Evolutionary conservation across 1,140 invertebrate genomes (phyloP).

Genomic region (honey bee (Apis mellifera)): DNA sequence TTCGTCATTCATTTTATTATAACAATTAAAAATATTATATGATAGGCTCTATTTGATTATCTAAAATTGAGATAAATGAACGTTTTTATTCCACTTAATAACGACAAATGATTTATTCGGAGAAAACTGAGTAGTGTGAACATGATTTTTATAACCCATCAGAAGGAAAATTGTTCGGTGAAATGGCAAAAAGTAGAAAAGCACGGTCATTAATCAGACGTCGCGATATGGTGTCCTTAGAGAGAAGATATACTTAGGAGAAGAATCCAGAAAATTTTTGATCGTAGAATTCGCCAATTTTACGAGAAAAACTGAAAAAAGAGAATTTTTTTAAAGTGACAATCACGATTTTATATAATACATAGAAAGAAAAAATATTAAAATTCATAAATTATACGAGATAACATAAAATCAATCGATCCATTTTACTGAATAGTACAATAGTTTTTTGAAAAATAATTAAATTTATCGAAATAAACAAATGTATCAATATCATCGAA

Average conservation of each 20-base stretch:
- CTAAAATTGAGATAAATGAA: not conserved
- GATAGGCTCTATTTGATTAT: too few species aligned
- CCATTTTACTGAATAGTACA: not conserved
- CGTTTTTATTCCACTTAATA: not conserved
- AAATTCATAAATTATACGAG: not conserved
- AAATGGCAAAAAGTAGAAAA: constrained; percentile 15
- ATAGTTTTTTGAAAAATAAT: not conserved
- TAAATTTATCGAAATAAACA: not conserved
- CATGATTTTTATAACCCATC: constrained; percentile 16
- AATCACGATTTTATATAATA: not conserved
- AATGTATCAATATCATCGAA: too few species aligned
- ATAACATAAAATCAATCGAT: not conserved
- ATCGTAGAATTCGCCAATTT: not conserved
- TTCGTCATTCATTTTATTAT: not conserved
- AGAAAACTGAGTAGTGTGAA: too few species aligned
- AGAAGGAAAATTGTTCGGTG: not conserved
- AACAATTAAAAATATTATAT: too few species aligned
- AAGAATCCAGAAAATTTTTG: not conserved
- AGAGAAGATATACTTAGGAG: constrained; percentile 10
- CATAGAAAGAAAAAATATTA: not conserved
- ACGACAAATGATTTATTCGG: not conserved
- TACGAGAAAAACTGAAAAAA: not conserved
- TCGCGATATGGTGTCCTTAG: not conserved
- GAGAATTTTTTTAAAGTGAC: not conserved
- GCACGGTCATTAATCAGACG: constrained; percentile 27